A percentile compares a stretch with the other conserved stretches of the same genome.
These are phyloP conservation scores for Azorinus chamasolen DNA, from an alignment of 2,888 invertebrate genomes.

Conservation along the genomic window DNA sequence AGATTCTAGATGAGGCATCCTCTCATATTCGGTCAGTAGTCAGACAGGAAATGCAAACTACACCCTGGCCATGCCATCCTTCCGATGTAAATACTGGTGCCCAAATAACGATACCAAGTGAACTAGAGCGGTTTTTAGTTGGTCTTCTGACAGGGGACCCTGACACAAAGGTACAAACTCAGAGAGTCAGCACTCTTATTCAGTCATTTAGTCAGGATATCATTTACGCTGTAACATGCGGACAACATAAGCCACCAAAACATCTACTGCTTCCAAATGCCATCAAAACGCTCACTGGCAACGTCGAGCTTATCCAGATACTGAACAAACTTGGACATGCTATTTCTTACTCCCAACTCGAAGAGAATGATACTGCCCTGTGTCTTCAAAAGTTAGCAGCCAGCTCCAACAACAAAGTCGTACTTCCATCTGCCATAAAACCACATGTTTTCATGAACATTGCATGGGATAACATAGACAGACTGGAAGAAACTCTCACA, in stretches of 20 bases:
- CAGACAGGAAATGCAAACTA: not conserved
- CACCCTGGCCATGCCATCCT: not conserved
- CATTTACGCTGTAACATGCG: no score
- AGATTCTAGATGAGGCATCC: slow-evolving; percentile 24
- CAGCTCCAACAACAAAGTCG: slow-evolving; percentile 4
- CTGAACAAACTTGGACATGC: slow-evolving; percentile 50
- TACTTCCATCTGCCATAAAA: slow-evolving; percentile 33
- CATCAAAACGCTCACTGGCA: slow-evolving; percentile 4
- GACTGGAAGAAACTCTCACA: slow-evolving; percentile 57
- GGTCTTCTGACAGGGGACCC: no score
- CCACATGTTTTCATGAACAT: not conserved
- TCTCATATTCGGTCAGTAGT: not conserved
- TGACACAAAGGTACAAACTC: no score
- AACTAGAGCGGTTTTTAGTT: not conserved
- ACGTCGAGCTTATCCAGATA: slow-evolving; percentile 18
- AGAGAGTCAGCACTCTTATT: no score
- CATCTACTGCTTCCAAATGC: not conserved
- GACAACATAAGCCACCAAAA: slow-evolving; percentile 1
- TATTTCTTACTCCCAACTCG: slow-evolving; percentile 42
- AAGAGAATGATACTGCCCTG: no score
- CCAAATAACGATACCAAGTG: not conserved
- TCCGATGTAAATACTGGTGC: not conserved
- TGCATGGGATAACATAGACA: slow-evolving; percentile 60
- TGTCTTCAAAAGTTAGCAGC: slow-evolving; percentile 58
- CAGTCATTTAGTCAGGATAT: no score